Evolutionary conservation across 2,797 vertebrate species (phyloP).

Genomic region (Notolabrus celidotus): DNA sequence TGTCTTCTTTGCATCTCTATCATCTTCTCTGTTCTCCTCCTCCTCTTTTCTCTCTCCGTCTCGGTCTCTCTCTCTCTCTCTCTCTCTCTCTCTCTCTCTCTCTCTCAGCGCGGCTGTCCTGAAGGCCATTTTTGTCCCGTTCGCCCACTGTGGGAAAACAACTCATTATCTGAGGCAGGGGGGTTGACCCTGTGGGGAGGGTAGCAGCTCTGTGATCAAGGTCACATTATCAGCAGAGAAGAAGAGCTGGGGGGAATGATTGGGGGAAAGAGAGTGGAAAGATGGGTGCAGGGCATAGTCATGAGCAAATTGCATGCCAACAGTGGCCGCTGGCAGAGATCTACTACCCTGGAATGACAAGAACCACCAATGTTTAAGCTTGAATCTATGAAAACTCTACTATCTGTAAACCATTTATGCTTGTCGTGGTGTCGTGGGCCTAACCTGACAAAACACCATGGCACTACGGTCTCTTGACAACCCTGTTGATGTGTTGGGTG

Average conservation of each 20-base stretch:
- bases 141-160: slow-evolving; percentile 86
- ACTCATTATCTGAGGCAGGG: slow-evolving; percentile 82
- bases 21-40: slow-evolving; percentile 27
- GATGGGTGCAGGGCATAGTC: slow-evolving; percentile 41
- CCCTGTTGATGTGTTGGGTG: no score
- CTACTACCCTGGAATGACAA: slow-evolving; percentile 5
- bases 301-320: slow-evolving; percentile 52
- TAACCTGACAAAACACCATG: no score
- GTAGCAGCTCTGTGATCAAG: slow-evolving; percentile 77
- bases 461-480: no score
- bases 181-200: slow-evolving; percentile 68
- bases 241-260: slow-evolving; percentile 14
- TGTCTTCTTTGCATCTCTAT: slow-evolving; percentile 51
- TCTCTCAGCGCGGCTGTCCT: slow-evolving; percentile 47
- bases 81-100: slow-evolving; percentile 21
- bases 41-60: slow-evolving; percentile 14
- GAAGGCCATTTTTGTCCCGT: slow-evolving; percentile 76
- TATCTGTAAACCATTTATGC: background rate
- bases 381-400: background rate
- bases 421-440: no score
- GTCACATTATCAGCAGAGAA: slow-evolving; percentile 78
- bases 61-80: slow-evolving; percentile 8
- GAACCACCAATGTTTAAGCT: slow-evolving; percentile 5
- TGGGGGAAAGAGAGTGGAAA: slow-evolving; percentile 19
- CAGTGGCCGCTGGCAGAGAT: slow-evolving; percentile 25